These are phyloP conservation scores for Mesorhabditis belari DNA, from an alignment of 2,888 invertebrate genomes.

Conservation along the genomic window DNA sequence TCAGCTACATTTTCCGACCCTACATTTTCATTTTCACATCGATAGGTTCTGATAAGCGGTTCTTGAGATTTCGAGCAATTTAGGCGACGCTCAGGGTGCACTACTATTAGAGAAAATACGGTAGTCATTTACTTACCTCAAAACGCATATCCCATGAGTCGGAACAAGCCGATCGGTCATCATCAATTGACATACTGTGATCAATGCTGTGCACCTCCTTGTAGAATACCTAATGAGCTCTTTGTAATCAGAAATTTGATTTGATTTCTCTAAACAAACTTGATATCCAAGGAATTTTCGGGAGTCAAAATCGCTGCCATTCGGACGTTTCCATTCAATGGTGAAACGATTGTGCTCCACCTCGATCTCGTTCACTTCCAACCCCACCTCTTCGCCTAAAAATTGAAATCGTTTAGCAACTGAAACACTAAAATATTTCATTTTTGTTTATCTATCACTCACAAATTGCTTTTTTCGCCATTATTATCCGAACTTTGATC, in stretches of 20 bases:
- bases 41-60: too few relatives aligned
- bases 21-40: too few relatives aligned
- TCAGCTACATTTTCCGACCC: too few relatives aligned
- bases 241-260: too few relatives aligned
- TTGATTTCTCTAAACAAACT: too few relatives aligned
- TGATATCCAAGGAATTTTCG: conserved; percentile 82
- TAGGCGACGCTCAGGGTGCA: too few relatives aligned
- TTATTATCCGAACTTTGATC: conserved; percentile 48
- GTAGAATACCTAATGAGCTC: too few relatives aligned
- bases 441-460: conserved; percentile 7
- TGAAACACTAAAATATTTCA: not conserved
- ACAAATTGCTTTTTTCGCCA: conserved; percentile 53
- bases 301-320: conserved; percentile 57
- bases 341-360: conserved; percentile 12
- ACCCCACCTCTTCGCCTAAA: conserved; percentile 17
- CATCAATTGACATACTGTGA: conserved; percentile 74
- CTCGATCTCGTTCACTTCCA: conserved; percentile 25
- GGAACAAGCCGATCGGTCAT: conserved; percentile 55
- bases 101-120: too few relatives aligned
- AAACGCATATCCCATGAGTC: conserved; percentile 47
- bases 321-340: conserved; percentile 55
- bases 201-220: conserved; percentile 36
- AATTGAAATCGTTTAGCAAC: too few relatives aligned
- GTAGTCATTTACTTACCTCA: too few relatives aligned
- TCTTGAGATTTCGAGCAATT: too few relatives aligned